Evolutionary conservation across 2,888 invertebrate genomes (phyloP), one percentile per base, ranked within the genome.

Genomic region (Thymelicus acteon): DNA sequence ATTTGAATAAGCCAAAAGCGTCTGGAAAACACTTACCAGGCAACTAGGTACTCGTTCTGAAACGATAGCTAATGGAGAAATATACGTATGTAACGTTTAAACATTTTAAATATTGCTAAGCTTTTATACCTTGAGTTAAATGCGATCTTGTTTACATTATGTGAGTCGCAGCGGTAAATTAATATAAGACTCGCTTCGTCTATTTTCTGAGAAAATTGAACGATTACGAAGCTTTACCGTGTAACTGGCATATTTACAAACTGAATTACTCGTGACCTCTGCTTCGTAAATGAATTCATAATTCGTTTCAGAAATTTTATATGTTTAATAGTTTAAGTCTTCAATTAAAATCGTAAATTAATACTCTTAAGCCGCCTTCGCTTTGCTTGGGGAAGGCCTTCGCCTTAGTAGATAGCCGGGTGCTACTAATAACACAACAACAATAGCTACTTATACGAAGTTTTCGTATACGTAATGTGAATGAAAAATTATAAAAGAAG

Each of bases 211-310:
- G 60, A 52, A 52, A 60, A 61, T 67, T 67, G n/a, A 52, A 60
- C 52, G 49, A 61, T 67, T 67, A 52, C 61, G 67, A 61, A 52
- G 49, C 40, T n/a, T 60, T 67, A 48, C 60, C 48, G n/a, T 67
- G 67, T 60, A 52, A 52, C 49, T 47, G 66, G 39, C 19, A 62
- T 62, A 7, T 67, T 67, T 67, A 67, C 60, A 67, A 60, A 60
- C 48, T 67, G 52, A 40, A 61, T 60, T 67, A 60, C 49, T 13
- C 60, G 37, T 15, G 60, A 60, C 60, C 40, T 57, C 54, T 54
- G 49, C 54, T 24, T 37, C 40, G 44, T 15, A 44, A 10, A 48
- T 48, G 12, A 8, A 40, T 44, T 54, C 12, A 54, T 31, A 24
- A 40, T 7, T 63, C 24, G 8, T 63, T 49, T 63, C 31, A 10